Evolutionary conservation across 1,140 invertebrate species (phyloP).

Genomic region (Teleogryllus occipitalis): DNA sequence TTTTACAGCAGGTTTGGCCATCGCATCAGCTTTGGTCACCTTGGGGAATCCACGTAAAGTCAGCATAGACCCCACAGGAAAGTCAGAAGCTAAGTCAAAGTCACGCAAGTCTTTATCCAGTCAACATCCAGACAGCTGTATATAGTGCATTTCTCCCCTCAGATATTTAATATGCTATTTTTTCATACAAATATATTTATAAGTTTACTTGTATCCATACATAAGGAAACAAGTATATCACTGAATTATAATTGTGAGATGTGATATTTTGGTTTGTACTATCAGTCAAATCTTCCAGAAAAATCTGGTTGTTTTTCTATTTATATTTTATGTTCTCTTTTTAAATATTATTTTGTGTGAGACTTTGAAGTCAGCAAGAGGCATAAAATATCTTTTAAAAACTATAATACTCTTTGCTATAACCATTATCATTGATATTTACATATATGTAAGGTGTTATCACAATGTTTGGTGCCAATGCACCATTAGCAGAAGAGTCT

Average conservation of each 20-base stretch:
- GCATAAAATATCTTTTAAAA: not conserved
- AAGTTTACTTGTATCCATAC: not conserved
- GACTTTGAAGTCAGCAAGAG: not conserved
- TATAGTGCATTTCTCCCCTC: conserved; percentile 25
- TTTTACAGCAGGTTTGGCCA: conserved; percentile 57
- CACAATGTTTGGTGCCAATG: not conserved
- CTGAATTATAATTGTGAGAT: not conserved
- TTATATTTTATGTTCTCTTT: not conserved
- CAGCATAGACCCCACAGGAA: conserved; percentile 55
- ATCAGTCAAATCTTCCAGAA: not conserved
- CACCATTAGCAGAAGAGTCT: not conserved
- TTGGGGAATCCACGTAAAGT: conserved; percentile 67
- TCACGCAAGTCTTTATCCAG: conserved; percentile 46
- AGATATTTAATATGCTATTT: conserved; percentile 8
- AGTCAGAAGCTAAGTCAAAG: conserved; percentile 53
- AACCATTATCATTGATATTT: not conserved
- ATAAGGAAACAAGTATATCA: not conserved
- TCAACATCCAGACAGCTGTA: conserved; percentile 56
- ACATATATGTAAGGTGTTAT: not conserved
- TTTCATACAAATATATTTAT: not conserved
- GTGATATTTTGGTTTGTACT: not conserved
- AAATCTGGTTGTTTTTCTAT: not conserved
- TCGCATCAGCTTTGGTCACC: conserved; percentile 78
- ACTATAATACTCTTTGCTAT: not conserved
- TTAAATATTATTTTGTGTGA: not conserved